Base-by-base conservation (phyloP, 2,888 invertebrate genomes). In the Copidosoma aretas region DNA sequence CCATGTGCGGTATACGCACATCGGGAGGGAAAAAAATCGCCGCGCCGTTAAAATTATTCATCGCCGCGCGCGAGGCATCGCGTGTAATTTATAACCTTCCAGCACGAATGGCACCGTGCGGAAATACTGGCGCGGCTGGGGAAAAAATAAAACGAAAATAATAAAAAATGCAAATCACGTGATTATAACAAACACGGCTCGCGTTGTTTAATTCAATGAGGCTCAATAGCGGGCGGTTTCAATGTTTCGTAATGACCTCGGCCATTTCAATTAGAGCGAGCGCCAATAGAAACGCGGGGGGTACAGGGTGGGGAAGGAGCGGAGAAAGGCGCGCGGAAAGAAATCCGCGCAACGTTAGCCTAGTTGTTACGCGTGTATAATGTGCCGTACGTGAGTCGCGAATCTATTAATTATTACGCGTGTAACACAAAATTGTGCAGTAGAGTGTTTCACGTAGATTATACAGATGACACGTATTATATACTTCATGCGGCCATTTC, bases 351-450 rank as follows among this genome's bases (percentile, higher is more conserved):
- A 32, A 32, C 8, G 32, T 32, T n/a, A 32, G 32, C 4, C 3
- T 32, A 32, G 4, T 32, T 5, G 4, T 32, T 8, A 5, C 3
- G 32, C 32, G 32, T 32, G 3, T 32, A 32, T n/a, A n/a, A n/a
- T n/a, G n/a, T n/a, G n/a, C 32, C 32, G 8, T 8, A 24, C 41
- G 49, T 39, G 51, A 46, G 32, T 46, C 52, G 15, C 14, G 24
- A 15, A 22, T 32, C 60, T 51, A 63, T 66, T 43, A 63, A 70
- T 70, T 62, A 63, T 41, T n/a, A n/a, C n/a, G 14, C 10, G 10
- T 14, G 41, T 65, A 66, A 66, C 60, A 10, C 41, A 54, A 63
- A 49, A 63, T 70, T 66, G 62, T 58, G 63, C 59, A 66, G 62
- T 39, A 17, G 24, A 25, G 49, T 51, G 59, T n/a, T 63, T 64